Base-by-base conservation (phyloP, 2,888 invertebrate species). In the Pteria penguin region DNA sequence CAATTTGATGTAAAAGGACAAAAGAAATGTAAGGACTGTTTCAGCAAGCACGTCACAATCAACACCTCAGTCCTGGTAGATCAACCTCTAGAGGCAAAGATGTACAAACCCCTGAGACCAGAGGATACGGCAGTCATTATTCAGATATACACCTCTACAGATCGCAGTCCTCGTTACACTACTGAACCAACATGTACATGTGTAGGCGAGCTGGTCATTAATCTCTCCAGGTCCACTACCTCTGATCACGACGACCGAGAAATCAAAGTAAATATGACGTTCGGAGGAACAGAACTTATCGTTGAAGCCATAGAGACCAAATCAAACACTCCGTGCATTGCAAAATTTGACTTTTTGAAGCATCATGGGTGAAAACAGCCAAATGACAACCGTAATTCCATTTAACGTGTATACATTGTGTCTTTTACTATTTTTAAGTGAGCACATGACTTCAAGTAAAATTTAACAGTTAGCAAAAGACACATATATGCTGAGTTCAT, bases 221-320 rank as follows among this genome's bases (percentile, higher is more conserved):
- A 66, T 5, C 45, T 78, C 8, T 14, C 33, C 11, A 31, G 45
- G 27, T 24, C 60, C 11, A 14, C 68, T 18, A 60, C 31, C 24
- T 24, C 31, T 3, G 55, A 55, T 11, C 36, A 36, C 26, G 52
- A 45, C 2, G 69, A 73, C 26, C 61, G 57, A 18, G 62, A 54
- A 22, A 68, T 78, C 11, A 69, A 69, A 2, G 79, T 81, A 1
- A 68, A 75, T 57, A 78, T 84, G 79, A 75, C 72, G 0, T 84
- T 84, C 71, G 77, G 81, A 26, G 80, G 72, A n/a, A 84, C 84
- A 0, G 82, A 81, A 52, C 54, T 84, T 2, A 61, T 75, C 14
- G 82, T 81, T 18, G 70, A 76, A 36, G 84, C 84, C 18, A 57
- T 24, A 3, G 80, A 81, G 31, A 70, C 65, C 4, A 70, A 70